Base-by-base conservation (phyloP, 2,797 vertebrate genomes). In the Pelobates cultripes region DNA sequence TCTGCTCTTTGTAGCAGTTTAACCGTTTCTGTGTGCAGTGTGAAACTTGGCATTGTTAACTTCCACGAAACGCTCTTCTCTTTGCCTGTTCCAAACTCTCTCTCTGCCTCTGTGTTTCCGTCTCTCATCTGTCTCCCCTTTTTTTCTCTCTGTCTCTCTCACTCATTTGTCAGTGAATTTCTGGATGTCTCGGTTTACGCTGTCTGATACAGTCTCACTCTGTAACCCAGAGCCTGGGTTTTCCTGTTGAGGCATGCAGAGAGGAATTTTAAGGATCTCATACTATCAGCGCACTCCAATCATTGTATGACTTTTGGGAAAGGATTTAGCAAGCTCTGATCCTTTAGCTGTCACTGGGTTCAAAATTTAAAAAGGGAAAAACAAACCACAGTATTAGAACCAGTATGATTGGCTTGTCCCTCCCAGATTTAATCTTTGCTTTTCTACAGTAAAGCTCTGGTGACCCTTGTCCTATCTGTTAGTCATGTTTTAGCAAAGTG, bases 201-300 rank as follows among this genome's bases (percentile, higher is more conserved):
- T 47, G 45, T 47, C 45, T 47, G 28, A 28, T 28, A 28, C 28
- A 28, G 9, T 57, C 55, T 57, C 9, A 7, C 55, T 57, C 55
- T 14, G 3, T 57, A 57, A 57, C 13, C 3, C 55, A 57, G 5
- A 5, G 45, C 45, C 9, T 5, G 45, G 9, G 55, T 57, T 73
- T 41, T 70, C 79, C 42, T 76, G 79, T 81, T 70, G 42, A n/a
- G 40, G 53, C 79, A 51, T 5, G 73, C 73, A 17, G 13, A 3
- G 4, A 28, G 67, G 79, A 63, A 81, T 79, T 17, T 43, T n/a
- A 44, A 76, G n/a, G 5, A 14, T 28, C 66, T 12, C 40, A 4
- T 0, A 4, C 1, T 14, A 28, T 43, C 28, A 3, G 3, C 17
- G 17, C 61, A 6, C n/a, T 17, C 6, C 61, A 64, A 40, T 64